Conservation (phyloP, 1,140 invertebrate genomes). For the Ips typographus region DNA sequence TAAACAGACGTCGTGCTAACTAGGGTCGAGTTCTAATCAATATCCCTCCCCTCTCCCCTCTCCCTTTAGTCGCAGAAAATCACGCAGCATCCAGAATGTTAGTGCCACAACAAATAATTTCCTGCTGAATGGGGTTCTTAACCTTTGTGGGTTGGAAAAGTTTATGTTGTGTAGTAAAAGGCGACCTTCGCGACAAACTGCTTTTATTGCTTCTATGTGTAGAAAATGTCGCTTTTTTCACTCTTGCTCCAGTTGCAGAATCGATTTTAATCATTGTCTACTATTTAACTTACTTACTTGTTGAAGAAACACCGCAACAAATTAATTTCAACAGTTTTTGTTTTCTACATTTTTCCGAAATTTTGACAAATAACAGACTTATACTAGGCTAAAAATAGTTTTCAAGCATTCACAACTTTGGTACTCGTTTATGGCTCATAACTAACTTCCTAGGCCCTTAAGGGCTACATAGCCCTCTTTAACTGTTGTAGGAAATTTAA, state of each 20-base stretch:
- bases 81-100: slow-evolving; percentile 42
- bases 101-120: slow-evolving; percentile 45
- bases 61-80: slow-evolving; percentile 3
- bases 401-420: too few relatives aligned
- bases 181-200: slow-evolving; percentile 14
- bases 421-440: too few relatives aligned
- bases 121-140: slow-evolving; percentile 40
- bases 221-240: neutral
- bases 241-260: neutral
- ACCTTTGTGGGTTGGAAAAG: slow-evolving; percentile 40
- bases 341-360: too few relatives aligned
- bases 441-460: too few relatives aligned
- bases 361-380: too few relatives aligned
- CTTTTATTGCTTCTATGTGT: slow-evolving; percentile 7
- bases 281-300: too few relatives aligned
- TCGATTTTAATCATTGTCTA: too few relatives aligned
- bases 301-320: too few relatives aligned
- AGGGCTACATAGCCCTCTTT: too few relatives aligned
- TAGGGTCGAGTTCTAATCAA: slow-evolving; percentile 51
- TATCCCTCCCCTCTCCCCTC: slow-evolving; percentile 41
- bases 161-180: slow-evolving; percentile 31
- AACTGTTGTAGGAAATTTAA: too few relatives aligned
- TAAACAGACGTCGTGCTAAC: slow-evolving; percentile 41
- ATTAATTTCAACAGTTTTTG: too few relatives aligned
- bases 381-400: too few relatives aligned